Percentiles rank a stretch among this genome's conserved stretches.
Evolutionary conservation across 2,797 vertebrate genomes (phyloP).

Genomic region (Brotula barbata): DNA sequence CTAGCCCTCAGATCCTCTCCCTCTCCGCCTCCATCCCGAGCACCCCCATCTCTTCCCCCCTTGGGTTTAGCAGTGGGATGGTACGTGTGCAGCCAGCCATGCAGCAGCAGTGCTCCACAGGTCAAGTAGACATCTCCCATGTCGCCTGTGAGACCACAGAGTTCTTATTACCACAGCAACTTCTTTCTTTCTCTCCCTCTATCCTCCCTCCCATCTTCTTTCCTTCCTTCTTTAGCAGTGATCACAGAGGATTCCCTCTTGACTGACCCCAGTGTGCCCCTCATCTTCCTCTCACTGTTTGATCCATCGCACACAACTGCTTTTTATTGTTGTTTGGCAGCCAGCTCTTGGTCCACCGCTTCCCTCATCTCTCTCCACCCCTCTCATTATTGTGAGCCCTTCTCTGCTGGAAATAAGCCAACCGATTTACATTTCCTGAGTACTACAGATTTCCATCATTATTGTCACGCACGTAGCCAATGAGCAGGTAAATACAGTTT

Average conservation of each 20-base stretch:
- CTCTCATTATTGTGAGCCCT: constrained; percentile 48
- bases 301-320: constrained; percentile 64
- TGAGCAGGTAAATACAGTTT: constrained; percentile 17
- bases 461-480: background rate
- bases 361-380: constrained; percentile 42
- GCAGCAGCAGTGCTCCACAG: constrained; percentile 23
- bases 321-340: constrained; percentile 66
- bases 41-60: constrained; percentile 12
- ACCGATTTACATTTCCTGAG: constrained; percentile 49
- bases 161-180: no score
- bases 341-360: constrained; percentile 52
- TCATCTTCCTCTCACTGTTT: constrained; percentile 65
- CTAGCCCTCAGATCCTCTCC: constrained; percentile 17
- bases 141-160: no score
- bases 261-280: constrained; percentile 65
- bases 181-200: constrained; percentile 9
- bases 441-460: background rate
- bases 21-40: background rate
- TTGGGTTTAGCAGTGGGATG: constrained; percentile 29
- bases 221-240: constrained; percentile 38
- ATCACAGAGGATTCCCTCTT: constrained; percentile 71
- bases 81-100: constrained; percentile 36
- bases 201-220: constrained; percentile 6
- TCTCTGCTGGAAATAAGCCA: constrained; percentile 47
- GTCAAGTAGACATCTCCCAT: constrained; percentile 23